Conservation (phyloP, 2,797 vertebrate genomes). For the Brotula barbata region DNA sequence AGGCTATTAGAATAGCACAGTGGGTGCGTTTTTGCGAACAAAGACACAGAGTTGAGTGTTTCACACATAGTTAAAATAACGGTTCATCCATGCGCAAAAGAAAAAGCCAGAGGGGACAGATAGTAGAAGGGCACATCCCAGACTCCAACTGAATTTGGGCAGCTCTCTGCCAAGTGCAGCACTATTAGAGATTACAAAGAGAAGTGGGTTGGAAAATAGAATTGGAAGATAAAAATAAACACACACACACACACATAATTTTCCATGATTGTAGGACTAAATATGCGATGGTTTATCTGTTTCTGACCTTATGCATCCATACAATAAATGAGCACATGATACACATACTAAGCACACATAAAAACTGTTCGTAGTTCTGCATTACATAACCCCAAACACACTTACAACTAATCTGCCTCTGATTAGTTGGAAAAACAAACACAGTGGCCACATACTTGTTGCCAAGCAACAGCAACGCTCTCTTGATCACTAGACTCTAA, state of each 20-base stretch:
- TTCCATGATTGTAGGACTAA: neutral
- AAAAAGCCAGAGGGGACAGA: constrained; percentile 18
- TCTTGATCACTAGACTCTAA: constrained; percentile 51
- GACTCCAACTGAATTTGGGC: neutral
- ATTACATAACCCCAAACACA: constrained; percentile 35
- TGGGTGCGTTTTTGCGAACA: constrained; percentile 17
- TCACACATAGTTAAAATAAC: neutral
- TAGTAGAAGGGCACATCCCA: neutral
- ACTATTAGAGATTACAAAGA: constrained; percentile 20
- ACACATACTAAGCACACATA: neutral
- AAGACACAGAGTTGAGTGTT: neutral
- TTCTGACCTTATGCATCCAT: neutral
- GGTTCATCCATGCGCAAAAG: constrained; percentile 7
- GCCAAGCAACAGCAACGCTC: constrained; percentile 78
- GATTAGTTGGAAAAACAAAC: constrained; percentile 66
- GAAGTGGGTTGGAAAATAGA: constrained; percentile 9
- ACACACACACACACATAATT: no score
- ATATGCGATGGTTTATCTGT: neutral
- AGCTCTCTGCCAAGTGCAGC: neutral
- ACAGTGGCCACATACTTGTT: constrained; percentile 72
- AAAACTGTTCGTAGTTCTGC: constrained; percentile 10
- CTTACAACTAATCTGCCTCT: constrained; percentile 33
- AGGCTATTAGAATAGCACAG: constrained; percentile 13
- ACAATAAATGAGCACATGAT: neutral
- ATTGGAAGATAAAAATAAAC: neutral